phyloP scores from a whole-genome alignment of 2,888 invertebrate genomes.

The Abscondita cerata region DNA sequence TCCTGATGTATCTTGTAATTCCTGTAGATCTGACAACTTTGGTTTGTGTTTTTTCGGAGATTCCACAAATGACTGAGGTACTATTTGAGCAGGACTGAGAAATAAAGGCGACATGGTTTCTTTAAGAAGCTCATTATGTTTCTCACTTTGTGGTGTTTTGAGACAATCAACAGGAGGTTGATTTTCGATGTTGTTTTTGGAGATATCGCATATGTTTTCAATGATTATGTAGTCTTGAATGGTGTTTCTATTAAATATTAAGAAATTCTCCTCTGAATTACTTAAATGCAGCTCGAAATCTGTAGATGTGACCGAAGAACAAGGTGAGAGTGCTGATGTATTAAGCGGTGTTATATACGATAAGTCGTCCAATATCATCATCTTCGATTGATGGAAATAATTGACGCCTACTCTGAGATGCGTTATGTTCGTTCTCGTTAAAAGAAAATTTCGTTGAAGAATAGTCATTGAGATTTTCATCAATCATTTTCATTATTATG shows the following conservation, averaged over 20 bases:
- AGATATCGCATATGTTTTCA: constrained; percentile 27
- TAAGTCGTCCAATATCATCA: constrained; percentile 59
- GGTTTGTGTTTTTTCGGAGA: constrained; percentile 24
- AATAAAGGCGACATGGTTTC: constrained; percentile 14
- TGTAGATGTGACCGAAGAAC: neutral
- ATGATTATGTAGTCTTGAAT: constrained; percentile 41
- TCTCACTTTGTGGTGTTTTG: constrained; percentile 11
- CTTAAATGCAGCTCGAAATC: neutral
- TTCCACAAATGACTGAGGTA: neutral
- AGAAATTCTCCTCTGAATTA: constrained; percentile 10
- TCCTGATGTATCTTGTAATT: constrained; percentile 49
- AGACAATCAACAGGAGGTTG: neutral
- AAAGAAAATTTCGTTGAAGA: neutral
- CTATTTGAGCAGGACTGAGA: constrained; percentile 18
- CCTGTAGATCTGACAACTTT: constrained; percentile 38
- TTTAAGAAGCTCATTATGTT: neutral
- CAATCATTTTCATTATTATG: neutral
- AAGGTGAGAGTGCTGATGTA: constrained; percentile 41
- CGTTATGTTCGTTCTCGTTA: neutral
- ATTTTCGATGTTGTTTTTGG: constrained; percentile 15
- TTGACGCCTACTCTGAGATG: constrained; percentile 67
- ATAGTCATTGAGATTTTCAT: neutral
- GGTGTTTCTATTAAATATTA: constrained; percentile 32
- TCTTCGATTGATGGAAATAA: constrained; percentile 61
- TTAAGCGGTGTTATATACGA: constrained; percentile 66